These are phyloP conservation scores for Trypoxylon attenuatum DNA, from an alignment of 2,888 invertebrate genomes.

Conservation along the genomic window DNA sequence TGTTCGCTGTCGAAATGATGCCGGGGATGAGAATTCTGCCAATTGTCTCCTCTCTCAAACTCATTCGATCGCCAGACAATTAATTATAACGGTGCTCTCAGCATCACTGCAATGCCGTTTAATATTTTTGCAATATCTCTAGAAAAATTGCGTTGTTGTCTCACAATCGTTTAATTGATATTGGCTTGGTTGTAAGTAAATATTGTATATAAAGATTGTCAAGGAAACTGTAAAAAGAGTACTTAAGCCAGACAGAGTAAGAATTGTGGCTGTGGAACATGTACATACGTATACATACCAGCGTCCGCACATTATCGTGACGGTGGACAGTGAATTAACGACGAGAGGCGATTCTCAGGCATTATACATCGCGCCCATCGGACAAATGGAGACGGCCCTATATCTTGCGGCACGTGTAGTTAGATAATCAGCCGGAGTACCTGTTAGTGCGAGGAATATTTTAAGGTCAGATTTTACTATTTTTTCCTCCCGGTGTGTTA, in stretches of 20 bases:
- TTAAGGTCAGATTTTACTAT: slow-evolving; percentile 68
- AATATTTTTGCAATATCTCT: too few relatives aligned
- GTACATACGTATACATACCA: slow-evolving; percentile 19
- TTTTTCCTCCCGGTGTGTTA: slow-evolving; percentile 55
- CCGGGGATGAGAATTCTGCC: neutral
- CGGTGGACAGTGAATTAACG: slow-evolving; percentile 53
- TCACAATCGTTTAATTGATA: too few relatives aligned
- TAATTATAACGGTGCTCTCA: slow-evolving; percentile 21
- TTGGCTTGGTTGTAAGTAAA: too few relatives aligned
- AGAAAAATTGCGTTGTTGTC: too few relatives aligned
- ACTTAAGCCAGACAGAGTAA: neutral
- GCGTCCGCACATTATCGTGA: slow-evolving; percentile 38
- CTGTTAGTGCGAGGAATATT: slow-evolving; percentile 61
- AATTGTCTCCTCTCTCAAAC: slow-evolving; percentile 12
- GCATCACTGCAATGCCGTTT: too few relatives aligned
- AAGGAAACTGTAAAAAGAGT: too few relatives aligned
- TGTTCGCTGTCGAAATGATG: slow-evolving; percentile 30
- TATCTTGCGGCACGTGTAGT: slow-evolving; percentile 53
- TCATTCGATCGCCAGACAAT: slow-evolving; percentile 15
- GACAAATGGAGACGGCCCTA: slow-evolving; percentile 54
- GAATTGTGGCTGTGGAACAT: slow-evolving; percentile 20
- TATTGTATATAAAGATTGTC: too few relatives aligned
- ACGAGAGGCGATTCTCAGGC: slow-evolving; percentile 50
- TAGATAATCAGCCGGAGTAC: slow-evolving; percentile 69
- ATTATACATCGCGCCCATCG: slow-evolving; percentile 51